Conservation (phyloP, 1,140 invertebrate species). For the Bombus confusus region DNA sequence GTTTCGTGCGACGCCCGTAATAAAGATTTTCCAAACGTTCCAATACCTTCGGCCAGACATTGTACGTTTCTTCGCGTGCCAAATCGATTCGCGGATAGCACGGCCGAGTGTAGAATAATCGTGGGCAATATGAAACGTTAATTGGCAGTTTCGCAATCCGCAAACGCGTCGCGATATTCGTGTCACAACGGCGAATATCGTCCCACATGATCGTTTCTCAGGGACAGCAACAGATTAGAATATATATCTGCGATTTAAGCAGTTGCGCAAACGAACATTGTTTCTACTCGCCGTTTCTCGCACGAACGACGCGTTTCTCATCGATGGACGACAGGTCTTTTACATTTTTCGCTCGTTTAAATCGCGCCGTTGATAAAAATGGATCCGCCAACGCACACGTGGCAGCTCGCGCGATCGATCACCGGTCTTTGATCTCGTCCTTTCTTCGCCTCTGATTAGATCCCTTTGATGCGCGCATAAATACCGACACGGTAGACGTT, state of each 20-base stretch:
- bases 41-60: too few species aligned
- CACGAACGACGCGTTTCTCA: not conserved
- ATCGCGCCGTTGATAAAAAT: conserved; percentile 19
- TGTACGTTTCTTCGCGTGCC: not conserved
- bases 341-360: not conserved
- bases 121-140: not conserved
- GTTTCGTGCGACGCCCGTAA: too few species aligned
- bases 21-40: too few species aligned
- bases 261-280: not conserved
- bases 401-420: conserved; percentile 2
- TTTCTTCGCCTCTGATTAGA: conserved; percentile 49
- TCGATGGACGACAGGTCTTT: not conserved
- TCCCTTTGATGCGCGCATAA: conserved; percentile 39
- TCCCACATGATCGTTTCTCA: not conserved
- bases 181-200: too few species aligned
- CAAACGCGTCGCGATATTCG: not conserved
- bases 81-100: not conserved
- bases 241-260: not conserved
- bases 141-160: conserved; percentile 17
- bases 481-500: conserved; percentile 27
- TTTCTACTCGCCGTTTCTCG: not conserved
- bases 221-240: not conserved
- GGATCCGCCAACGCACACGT: not conserved
- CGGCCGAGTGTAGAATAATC: not conserved
- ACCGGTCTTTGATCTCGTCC: conserved; percentile 33